Conservation (phyloP, 2,888 invertebrate genomes). For the Spilosoma lubricipeda region DNA sequence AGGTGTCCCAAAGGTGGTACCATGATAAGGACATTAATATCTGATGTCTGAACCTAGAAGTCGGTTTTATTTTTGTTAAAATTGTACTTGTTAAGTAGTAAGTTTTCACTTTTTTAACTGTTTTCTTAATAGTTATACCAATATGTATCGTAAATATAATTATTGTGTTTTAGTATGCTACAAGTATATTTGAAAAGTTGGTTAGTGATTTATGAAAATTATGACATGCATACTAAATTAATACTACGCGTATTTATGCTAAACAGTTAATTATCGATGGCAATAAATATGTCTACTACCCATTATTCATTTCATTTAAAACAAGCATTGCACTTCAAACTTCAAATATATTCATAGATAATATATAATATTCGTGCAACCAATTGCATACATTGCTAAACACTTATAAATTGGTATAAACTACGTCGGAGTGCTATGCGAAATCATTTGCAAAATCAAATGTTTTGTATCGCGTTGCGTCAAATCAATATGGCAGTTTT, state of each 20-base stretch:
- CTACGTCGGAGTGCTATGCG: constrained; percentile 47
- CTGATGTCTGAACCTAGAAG: no score
- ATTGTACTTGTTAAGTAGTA: no score
- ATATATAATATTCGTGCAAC: constrained; percentile 58
- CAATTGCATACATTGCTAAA: constrained; percentile 57
- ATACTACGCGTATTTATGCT: not conserved
- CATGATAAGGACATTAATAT: no score
- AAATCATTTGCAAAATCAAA: constrained; percentile 59
- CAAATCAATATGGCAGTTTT: constrained; percentile 39
- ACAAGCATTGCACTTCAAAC: constrained; percentile 9
- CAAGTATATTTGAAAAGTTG: not conserved
- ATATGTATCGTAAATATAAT: not conserved
- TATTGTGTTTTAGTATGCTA: not conserved
- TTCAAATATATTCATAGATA: constrained; percentile 44
- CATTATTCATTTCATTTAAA: not conserved
- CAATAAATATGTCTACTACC: not conserved
- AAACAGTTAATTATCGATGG: not conserved
- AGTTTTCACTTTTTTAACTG: not conserved
- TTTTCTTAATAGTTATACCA: not conserved
- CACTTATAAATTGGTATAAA: constrained; percentile 57
- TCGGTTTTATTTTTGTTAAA: no score
- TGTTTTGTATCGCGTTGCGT: constrained; percentile 27
- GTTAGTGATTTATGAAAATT: not conserved
- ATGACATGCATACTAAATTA: not conserved
- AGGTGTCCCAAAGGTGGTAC: no score